These are phyloP conservation scores for Apamea sordens DNA, from an alignment of 2,888 invertebrate species.

Conservation along the genomic window DNA sequence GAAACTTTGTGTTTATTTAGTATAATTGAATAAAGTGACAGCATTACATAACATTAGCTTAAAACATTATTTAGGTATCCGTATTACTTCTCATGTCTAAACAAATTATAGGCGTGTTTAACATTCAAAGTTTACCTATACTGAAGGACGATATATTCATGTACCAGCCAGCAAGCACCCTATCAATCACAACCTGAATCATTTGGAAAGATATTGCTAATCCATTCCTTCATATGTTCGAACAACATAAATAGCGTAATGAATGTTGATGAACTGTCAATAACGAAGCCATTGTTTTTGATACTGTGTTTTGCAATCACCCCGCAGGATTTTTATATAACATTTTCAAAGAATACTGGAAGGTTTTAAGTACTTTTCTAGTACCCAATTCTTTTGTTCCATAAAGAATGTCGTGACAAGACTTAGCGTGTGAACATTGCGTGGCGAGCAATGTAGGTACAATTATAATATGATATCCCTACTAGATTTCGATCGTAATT, in stretches of 20 bases:
- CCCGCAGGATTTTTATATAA: not conserved
- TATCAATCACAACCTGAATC: not conserved
- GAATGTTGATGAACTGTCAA: not conserved
- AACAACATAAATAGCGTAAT: not conserved
- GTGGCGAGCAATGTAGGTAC: conserved; percentile 58
- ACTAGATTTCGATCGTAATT: conserved; percentile 49
- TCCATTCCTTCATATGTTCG: not conserved
- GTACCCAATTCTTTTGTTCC: conserved; percentile 52
- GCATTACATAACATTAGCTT: not conserved
- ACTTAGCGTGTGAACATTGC: conserved; percentile 63
- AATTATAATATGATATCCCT: conserved; percentile 60
- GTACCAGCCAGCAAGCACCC: not conserved
- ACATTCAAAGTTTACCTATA: not conserved
- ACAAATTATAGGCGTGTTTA: not conserved
- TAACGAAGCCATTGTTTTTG: not conserved
- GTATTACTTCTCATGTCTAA: not conserved
- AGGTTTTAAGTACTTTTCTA: conserved; percentile 25
- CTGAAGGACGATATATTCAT: not conserved
- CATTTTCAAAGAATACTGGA: not conserved
- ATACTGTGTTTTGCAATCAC: not conserved
- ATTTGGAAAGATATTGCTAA: not conserved
- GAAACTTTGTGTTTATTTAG: not conserved
- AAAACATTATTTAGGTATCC: not conserved
- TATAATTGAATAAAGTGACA: not conserved
- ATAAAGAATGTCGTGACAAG: conserved; percentile 46